A percentile compares a stretch with the other conserved stretches of the same genome.
Evolutionary conservation across 2,797 vertebrate species (phyloP).

Genomic region (Aldrovandia affinis): DNA sequence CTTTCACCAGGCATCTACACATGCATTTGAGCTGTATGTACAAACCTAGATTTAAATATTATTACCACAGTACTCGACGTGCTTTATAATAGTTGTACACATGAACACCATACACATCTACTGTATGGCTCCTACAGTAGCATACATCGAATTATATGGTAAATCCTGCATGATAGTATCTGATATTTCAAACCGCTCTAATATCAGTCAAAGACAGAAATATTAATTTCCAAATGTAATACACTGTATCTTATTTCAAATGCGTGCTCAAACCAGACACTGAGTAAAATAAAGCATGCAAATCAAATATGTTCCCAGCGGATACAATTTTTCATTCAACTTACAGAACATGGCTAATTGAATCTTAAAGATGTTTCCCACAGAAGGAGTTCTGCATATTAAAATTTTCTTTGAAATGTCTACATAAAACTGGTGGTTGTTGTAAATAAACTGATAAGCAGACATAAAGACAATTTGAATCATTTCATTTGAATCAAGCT

Average conservation of each 20-base stretch:
- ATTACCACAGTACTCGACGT: neutral
- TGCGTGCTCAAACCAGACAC: neutral
- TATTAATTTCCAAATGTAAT: neutral
- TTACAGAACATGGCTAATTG: neutral
- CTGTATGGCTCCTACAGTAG: neutral
- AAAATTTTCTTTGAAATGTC: constrained; percentile 78
- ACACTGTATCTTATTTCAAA: constrained; percentile 3
- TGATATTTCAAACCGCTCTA: neutral
- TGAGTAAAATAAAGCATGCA: constrained; percentile 14
- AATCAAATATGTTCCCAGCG: constrained; percentile 19
- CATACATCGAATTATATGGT: neutral
- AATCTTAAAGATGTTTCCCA: constrained; percentile 20
- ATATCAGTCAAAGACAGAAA: constrained; percentile 1
- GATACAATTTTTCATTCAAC: constrained; percentile 24
- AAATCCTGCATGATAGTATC: neutral
- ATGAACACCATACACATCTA: neutral
- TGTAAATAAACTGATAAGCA: constrained; percentile 76
- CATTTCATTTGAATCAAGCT: constrained; percentile 52
- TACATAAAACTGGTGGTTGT: constrained; percentile 72
- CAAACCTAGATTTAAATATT: neutral
- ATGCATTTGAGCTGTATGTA: neutral
- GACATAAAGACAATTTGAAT: constrained; percentile 83
- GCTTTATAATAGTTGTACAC: neutral
- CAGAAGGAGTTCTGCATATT: constrained; percentile 25
- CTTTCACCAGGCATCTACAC: neutral